These are phyloP conservation scores for Herpailurus yagouaroundi DNA, from an alignment of 2,113 vertebrate species.

Conservation along the genomic window DNA sequence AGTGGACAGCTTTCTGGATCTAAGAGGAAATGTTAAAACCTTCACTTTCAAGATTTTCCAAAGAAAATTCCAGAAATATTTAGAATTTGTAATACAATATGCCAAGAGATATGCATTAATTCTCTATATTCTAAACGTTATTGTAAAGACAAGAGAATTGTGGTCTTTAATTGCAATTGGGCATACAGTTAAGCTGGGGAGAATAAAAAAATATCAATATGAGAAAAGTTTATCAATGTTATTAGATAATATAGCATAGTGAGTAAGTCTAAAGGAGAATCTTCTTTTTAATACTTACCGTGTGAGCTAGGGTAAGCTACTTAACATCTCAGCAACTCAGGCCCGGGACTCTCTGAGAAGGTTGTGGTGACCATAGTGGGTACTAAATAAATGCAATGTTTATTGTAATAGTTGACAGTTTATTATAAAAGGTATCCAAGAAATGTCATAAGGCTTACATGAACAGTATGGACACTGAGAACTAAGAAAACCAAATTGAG, in stretches of 20 bases:
- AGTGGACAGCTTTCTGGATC: neutral
- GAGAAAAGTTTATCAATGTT: neutral
- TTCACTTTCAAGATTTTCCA: slow-evolving; percentile 29
- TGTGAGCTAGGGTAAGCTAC: neutral
- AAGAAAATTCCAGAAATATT: slow-evolving; percentile 44
- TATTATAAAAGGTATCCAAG: neutral
- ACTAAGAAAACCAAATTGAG: neutral
- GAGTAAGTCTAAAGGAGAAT: neutral
- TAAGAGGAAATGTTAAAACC: slow-evolving; percentile 37
- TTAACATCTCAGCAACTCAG: slow-evolving; percentile 2
- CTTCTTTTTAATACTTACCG: neutral
- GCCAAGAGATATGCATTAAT: neutral
- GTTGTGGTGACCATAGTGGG: neutral
- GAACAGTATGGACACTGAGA: neutral
- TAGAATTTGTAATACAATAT: neutral
- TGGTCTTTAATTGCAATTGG: neutral
- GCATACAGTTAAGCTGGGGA: neutral
- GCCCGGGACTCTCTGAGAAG: neutral
- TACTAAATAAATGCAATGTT: slow-evolving; percentile 27
- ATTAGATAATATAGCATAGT: neutral
- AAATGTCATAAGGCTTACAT: neutral
- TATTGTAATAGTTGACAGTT: neutral
- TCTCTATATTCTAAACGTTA: slow-evolving; percentile 39
- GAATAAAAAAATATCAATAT: neutral
- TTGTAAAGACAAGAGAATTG: neutral